Evolutionary conservation across 1,140 invertebrate genomes (phyloP), one percentile per base, ranked within the genome.

Genomic region (Mylabris phalerata): DNA sequence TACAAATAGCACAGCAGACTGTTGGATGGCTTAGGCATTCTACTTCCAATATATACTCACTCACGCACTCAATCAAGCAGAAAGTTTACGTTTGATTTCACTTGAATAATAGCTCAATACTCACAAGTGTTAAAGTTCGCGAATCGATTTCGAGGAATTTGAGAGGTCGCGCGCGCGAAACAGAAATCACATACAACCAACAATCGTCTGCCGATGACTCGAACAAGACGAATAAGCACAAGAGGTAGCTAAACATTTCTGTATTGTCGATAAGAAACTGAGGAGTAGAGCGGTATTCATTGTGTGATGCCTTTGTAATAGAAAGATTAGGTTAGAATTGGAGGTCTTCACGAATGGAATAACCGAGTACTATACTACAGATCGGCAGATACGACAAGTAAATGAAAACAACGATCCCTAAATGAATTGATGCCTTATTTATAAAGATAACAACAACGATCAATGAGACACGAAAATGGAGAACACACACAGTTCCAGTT

Each of bases 41-140:
- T 47, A 51, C 48, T 59, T 48, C 61, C 61, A 57, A 59, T 62
- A 32, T 32, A 59, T 63, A 63, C 62, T 63, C 58, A 62, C 60
- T 64, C 62, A 64, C 61, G 55, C 62, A 65, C 50, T 57, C 66
- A 51, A 63, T 66, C 67, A 68, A 65, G 64, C 66, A 67, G 66
- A 69, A 69, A 67, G 48, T 67, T 67, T 61, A 67, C 67, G 67
- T 67, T 57, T 68, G 67, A 69, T 69, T 69, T 67, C 66, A 69
- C 67, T 64, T 69, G 67, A 69, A 68, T 66, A 69, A 69, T 69
- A 68, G 67, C 59, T 67, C 65, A 63, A 68, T 67, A 67, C 61
- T 63, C 58, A 61, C 54, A 56, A 67, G 66, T 67, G 66, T 64
- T 64, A 67, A 67, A 67, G 64, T 67, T 66, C 57, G 57, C 60